A percentile compares a stretch with the other conserved stretches of the same genome.
Conservation (phyloP, 2,888 invertebrate genomes). For the Allygus modestus region DNA sequence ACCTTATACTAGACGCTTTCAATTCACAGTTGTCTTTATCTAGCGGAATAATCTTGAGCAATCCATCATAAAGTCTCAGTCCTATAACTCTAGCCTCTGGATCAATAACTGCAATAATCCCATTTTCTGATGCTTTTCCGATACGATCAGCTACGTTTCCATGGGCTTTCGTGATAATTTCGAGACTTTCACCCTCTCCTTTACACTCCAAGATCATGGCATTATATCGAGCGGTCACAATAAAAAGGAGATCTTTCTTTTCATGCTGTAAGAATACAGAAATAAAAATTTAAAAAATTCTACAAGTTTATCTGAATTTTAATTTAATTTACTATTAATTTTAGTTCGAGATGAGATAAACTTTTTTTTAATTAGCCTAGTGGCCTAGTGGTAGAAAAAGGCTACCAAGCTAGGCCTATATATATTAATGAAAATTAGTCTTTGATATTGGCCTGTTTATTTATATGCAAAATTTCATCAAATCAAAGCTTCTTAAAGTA, state of each 20-base stretch:
- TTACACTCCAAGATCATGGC: constrained; percentile 98
- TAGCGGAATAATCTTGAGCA: constrained; percentile 97
- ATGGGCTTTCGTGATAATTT: constrained; percentile 96
- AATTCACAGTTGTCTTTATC: constrained; percentile 96
- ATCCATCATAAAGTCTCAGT: constrained; percentile 95
- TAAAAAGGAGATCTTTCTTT: constrained; percentile 94
- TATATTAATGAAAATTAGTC: too few species aligned
- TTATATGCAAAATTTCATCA: too few species aligned
- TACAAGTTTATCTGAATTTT: constrained; percentile 16
- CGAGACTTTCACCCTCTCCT: constrained; percentile 87
- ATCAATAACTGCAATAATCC: constrained; percentile 97
- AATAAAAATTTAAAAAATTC: too few species aligned
- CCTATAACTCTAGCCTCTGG: constrained; percentile 97
- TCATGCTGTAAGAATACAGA: constrained; percentile 83
- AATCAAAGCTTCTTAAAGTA: too few species aligned
- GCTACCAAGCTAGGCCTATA: too few species aligned
- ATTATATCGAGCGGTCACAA: constrained; percentile 95
- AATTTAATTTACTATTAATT: too few species aligned
- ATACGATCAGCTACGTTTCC: constrained; percentile 97
- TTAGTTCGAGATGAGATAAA: too few species aligned
- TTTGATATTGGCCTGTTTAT: too few species aligned
- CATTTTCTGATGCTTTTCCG: constrained; percentile 96
- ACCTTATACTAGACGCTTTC: constrained; percentile 88
- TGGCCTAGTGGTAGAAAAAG: too few species aligned
- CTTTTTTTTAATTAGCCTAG: too few species aligned